These are phyloP conservation scores for Metaphire vulgaris DNA, from an alignment of 1,140 invertebrate genomes.

Conservation along the genomic window DNA sequence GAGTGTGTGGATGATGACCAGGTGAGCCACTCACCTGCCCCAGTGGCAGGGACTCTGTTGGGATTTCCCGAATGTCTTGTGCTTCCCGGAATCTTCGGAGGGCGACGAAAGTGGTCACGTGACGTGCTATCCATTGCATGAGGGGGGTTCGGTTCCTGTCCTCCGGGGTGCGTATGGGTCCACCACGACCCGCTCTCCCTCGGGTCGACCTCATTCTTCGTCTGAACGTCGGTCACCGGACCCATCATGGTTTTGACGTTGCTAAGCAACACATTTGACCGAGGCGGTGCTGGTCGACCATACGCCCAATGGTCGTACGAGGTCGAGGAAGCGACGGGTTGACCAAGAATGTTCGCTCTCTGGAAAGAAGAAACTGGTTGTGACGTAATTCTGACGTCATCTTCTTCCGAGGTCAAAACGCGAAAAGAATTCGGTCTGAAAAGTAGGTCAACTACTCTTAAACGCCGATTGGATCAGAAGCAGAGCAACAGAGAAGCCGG, in stretches of 20 bases:
- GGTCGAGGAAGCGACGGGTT: background rate
- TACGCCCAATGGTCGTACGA: background rate
- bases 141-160: background rate
- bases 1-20: background rate
- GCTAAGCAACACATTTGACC: background rate
- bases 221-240: background rate
- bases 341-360: background rate
- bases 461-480: too few relatives aligned
- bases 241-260: background rate
- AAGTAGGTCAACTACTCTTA: too few relatives aligned
- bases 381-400: background rate
- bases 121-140: background rate
- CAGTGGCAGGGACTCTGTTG: constrained; percentile 39
- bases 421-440: background rate
- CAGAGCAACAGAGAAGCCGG: too few relatives aligned
- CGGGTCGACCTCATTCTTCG: background rate
- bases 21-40: constrained; percentile 33
- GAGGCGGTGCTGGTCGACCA: background rate
- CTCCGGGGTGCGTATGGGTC: background rate
- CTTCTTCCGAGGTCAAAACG: background rate
- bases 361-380: background rate
- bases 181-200: background rate
- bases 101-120: background rate
- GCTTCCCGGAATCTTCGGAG: constrained; percentile 25
- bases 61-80: constrained; percentile 40